Evolutionary conservation across 2,113 vertebrate species (phyloP), one percentile per base, ranked within the genome.

Genomic region (Phycodurus eques): DNA sequence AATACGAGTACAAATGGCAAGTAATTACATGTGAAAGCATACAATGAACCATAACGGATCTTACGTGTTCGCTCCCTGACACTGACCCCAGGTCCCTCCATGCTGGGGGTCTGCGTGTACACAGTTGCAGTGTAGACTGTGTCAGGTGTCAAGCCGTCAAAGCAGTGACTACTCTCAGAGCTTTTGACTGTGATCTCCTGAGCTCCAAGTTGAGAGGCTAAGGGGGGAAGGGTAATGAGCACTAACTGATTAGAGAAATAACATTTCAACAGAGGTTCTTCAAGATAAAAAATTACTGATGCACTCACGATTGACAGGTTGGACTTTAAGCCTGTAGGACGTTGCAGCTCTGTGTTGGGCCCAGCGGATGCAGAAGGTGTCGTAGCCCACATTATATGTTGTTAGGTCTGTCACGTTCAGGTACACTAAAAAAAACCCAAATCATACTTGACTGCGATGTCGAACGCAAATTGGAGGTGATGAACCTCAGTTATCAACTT

Each of bases 151-250:
- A 99, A 90, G 63, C 92, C 95, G 11, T 94, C 93, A 78, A 98
- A 99, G 83, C 98, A 99, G 77, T 98, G 89, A 20, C 78, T 95
- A 1, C 91, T 96, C 86, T 96, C 95, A 27, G 95, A 93, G 44
- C 94, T 95, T 60, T 93, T 94, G 61, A 99, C 91, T 0, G 98
- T 99, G 72, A 97, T 95, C 88, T 98, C 97, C 80, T 98, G 95
- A 67, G 94, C 93, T 71, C 97, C 94, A 14, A 74, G 56, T 72
- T 88, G 89, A 67, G 89, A 89, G 12, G 87, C 93, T 93, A 5
- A 61, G 27, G 31, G 61, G 2, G 39, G 49, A 13, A 17, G 13
- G 8, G 74, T 4, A 33, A 60, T 31, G n/a, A 44, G 11, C 4
- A 17, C 44, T 8, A 7, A 35, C 64, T 0, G 8, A 35, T 44